Conservation (phyloP, 2,888 invertebrate species). For the Agrochola circellaris region DNA sequence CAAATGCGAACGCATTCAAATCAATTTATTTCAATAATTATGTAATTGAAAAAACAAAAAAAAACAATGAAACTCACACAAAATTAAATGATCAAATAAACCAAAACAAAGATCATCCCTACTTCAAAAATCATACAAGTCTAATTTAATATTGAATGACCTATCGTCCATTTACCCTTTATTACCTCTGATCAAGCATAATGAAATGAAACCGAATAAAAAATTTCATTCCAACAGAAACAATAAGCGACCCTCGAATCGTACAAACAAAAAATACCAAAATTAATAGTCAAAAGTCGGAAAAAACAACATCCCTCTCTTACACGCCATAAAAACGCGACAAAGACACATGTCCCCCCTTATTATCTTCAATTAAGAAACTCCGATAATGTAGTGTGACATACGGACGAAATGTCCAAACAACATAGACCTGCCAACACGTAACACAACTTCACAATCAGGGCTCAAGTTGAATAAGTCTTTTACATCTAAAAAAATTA, state of each 20-base stretch:
- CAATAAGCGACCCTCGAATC: conserved; percentile 41
- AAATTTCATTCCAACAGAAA: conserved; percentile 26
- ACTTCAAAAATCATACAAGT: conserved; percentile 10
- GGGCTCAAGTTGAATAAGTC: conserved; percentile 75
- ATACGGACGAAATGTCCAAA: conserved; percentile 81
- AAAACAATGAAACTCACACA: neutral
- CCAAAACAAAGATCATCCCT: conserved; percentile 6
- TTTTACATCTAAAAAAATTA: conserved; percentile 72
- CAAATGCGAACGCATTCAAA: too few species aligned
- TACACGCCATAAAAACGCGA: conserved; percentile 89
- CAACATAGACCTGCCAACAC: conserved; percentile 67
- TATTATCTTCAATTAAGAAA: conserved; percentile 91
- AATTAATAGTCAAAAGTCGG: conserved; percentile 74
- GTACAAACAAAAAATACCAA: conserved; percentile 45
- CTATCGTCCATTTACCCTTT: conserved; percentile 5
- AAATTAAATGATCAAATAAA: neutral
- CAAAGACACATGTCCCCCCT: conserved; percentile 90
- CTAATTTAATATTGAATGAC: conserved; percentile 25
- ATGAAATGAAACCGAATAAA: conserved; percentile 42
- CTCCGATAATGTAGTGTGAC: conserved; percentile 88
- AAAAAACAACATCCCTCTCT: conserved; percentile 86
- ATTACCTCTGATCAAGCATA: conserved; percentile 14
- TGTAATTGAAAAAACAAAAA: neutral
- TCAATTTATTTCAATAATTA: neutral
- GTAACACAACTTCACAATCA: conserved; percentile 45